phyloP scores from a whole-genome alignment of 2,888 invertebrate genomes.

The Horisme vitalbata region DNA sequence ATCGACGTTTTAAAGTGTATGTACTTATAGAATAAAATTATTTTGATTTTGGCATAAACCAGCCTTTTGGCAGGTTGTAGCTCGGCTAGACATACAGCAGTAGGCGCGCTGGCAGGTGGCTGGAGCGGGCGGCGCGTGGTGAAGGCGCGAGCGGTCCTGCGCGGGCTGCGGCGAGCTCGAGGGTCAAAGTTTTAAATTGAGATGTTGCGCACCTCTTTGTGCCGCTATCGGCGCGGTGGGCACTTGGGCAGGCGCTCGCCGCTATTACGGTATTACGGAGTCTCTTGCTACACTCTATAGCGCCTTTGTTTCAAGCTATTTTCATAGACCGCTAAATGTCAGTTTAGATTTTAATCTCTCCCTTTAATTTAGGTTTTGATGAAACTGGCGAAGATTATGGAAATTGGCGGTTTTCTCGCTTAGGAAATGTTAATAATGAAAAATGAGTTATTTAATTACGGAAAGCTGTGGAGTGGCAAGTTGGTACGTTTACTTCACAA shows the following conservation, averaged over 20 bases:
- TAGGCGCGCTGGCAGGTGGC: no score
- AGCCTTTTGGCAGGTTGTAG: no score
- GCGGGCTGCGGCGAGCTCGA: constrained; percentile 11
- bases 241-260: not conserved
- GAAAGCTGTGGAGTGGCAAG: not conserved
- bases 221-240: constrained; percentile 1
- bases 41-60: no score
- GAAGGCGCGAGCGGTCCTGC: not conserved
- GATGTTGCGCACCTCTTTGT: constrained; percentile 16
- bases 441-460: constrained; percentile 1
- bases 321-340: constrained; percentile 27
- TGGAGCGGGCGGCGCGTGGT: no score
- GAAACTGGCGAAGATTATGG: constrained; percentile 28
- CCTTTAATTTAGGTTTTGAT: constrained; percentile 43
- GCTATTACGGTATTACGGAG: constrained; percentile 16
- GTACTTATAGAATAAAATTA: no score
- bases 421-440: constrained; percentile 1
- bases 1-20: no score
- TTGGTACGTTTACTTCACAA: no score
- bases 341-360: constrained; percentile 41
- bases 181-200: constrained; percentile 35
- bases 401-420: constrained; percentile 16
- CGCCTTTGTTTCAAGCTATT: constrained; percentile 29
- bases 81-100: no score
- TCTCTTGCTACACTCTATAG: constrained; percentile 30